Base-by-base conservation (phyloP, 2,797 vertebrate species). In the Chaetodon trifasciatus region DNA sequence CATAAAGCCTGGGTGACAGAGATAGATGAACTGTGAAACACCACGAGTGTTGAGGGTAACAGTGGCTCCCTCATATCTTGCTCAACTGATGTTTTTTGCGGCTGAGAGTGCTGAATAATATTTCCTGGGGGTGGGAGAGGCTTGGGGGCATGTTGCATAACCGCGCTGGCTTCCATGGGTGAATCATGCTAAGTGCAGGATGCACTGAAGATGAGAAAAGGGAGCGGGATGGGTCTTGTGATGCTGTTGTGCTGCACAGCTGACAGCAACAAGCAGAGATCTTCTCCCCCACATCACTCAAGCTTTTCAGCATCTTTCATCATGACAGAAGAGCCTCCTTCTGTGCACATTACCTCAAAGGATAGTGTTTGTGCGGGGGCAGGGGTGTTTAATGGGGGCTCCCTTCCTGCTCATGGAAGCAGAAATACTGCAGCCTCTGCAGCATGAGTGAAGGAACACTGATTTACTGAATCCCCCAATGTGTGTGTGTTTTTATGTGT, bases 351-450 rank as follows among this genome's bases (percentile, higher is more conserved):
- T 39, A 78, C 62, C 69, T 46, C 11, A 37, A 82, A 74, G 24
- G 74, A 21, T 49, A 24, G 57, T 70, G 74, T 47, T 62, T 40
- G 32, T 19, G 64, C 11, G 1, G 13, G 37, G 17, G 60, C 71
- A 68, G 35, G 49, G 28, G 7, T 11, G 39, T 56, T 28, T 35
- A 11, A 44, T 37, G 63, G 74, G 64, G 46, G 69, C 58, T 42
- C 58, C 63, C 61, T 71, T 65, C 63, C 64, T 83, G 79, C 71
- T 76, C 73, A 79, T 57, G 67, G 86, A 90, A 74, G 84, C 84
- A 88, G 82, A 89, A 90, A 87, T 85, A 75, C 37, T 89, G 84
- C 88, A 87, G 83, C 73, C 49, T 74, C 61, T 82, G 75, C 73
- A 52, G 61, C 76, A 56, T 39, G 47, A 63, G 68, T 53, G 40